Evolutionary conservation across 2,888 invertebrate species (phyloP).

Genomic region (Helleia helle): DNA sequence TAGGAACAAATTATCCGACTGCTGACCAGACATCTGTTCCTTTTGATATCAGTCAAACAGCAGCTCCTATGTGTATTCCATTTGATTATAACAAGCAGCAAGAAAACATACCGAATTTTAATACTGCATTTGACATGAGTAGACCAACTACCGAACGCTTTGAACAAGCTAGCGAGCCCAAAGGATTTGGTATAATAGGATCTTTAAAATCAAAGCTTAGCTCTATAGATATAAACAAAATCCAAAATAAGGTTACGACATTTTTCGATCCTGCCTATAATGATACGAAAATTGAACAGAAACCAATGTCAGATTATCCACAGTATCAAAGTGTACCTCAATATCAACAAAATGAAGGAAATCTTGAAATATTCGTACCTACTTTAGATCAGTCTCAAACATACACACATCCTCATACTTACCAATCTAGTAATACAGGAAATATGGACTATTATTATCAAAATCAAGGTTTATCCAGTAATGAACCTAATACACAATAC

Average conservation of each 20-base stretch:
- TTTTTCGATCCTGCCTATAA: conserved; percentile 64
- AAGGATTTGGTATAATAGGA: conserved; percentile 56
- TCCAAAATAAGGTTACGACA: conserved; percentile 59
- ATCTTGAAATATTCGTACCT: conserved; percentile 20
- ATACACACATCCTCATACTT: conserved; percentile 5
- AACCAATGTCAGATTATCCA: conserved; percentile 20
- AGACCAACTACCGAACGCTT: conserved; percentile 38
- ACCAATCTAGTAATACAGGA: neutral
- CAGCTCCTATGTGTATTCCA: conserved; percentile 16
- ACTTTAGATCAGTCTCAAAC: conserved; percentile 7
- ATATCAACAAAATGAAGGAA: conserved; percentile 1
- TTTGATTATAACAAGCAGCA: conserved; percentile 23
- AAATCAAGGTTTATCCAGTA: conserved; percentile 4
- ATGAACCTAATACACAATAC: conserved; percentile 4
- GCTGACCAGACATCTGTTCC: conserved; percentile 14
- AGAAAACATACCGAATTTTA: conserved; percentile 27
- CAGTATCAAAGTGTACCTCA: conserved; percentile 17
- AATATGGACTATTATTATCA: conserved; percentile 12
- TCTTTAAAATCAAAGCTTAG: conserved; percentile 63
- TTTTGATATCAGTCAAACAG: conserved; percentile 29
- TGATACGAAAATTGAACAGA: conserved; percentile 30
- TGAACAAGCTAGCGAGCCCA: conserved; percentile 37
- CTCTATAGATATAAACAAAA: conserved; percentile 59
- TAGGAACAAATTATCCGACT: conserved; percentile 24
- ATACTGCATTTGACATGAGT: conserved; percentile 53